A percentile compares a stretch with the other conserved stretches of the same genome.
phyloP scores from a whole-genome alignment of 2,888 invertebrate species.

The Cataglyphis cursor region DNA sequence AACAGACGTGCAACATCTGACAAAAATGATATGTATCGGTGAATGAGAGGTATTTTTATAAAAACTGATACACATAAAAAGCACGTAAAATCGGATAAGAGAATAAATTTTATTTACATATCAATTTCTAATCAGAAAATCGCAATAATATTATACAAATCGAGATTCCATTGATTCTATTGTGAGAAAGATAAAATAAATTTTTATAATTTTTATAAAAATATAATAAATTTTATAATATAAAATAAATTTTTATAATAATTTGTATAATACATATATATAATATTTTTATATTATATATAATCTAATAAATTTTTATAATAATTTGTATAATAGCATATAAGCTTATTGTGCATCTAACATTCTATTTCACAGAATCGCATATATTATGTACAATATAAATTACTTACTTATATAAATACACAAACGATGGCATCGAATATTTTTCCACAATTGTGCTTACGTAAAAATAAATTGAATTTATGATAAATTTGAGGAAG shows the following conservation, averaged over 20 bases:
- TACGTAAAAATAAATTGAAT: neutral
- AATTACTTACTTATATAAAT: neutral
- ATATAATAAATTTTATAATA: too few species aligned
- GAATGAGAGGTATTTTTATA: neutral
- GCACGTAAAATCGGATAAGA: neutral
- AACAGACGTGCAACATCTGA: neutral
- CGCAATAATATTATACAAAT: neutral
- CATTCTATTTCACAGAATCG: neutral
- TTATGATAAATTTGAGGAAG: neutral
- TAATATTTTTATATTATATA: too few species aligned
- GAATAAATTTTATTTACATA: neutral
- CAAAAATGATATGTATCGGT: neutral
- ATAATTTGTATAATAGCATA: neutral
- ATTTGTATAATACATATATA: too few species aligned
- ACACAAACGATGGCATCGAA: neutral
- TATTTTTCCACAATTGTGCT: slow-evolving; percentile 2
- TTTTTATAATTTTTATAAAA: neutral
- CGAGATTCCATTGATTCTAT: neutral
- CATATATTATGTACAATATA: neutral
- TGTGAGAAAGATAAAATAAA: neutral
- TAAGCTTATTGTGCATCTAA: neutral
- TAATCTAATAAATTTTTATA: too few species aligned
- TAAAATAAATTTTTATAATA: too few species aligned
- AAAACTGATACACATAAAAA: neutral
- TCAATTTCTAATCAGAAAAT: slow-evolving; percentile 7